Evolutionary conservation across 2,113 vertebrate species (phyloP).

Genomic region (Rutilus rutilus): DNA sequence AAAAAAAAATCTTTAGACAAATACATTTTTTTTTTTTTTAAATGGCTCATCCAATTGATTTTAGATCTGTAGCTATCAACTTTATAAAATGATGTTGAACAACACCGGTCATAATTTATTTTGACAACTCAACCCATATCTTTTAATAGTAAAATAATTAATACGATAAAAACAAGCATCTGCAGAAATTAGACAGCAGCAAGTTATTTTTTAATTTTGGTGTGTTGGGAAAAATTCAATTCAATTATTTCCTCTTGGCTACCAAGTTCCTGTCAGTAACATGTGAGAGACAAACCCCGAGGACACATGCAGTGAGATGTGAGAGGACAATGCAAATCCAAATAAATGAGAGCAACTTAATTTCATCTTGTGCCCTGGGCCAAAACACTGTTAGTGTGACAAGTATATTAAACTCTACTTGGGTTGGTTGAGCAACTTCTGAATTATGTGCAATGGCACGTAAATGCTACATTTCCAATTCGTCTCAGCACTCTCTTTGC

Average conservation of each 20-base stretch:
- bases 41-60: background rate
- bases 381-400: constrained; percentile 11
- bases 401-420: constrained; percentile 27
- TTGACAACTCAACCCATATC: background rate
- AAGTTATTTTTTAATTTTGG: background rate
- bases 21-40: background rate
- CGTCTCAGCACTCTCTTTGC: background rate
- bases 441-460: background rate
- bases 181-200: background rate
- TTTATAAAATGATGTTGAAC: background rate
- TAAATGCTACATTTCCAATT: background rate
- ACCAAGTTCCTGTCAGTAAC: constrained; percentile 55
- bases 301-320: constrained; percentile 45
- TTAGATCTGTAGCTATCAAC: background rate
- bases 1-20: background rate
- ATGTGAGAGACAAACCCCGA: constrained; percentile 35
- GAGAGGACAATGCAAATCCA: constrained; percentile 54
- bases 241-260: constrained; percentile 56
- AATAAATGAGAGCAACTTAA: constrained; percentile 44
- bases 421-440: background rate
- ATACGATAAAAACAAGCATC: background rate
- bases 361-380: constrained; percentile 46
- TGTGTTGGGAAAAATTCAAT: constrained; percentile 60
- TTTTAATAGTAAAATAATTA: background rate
- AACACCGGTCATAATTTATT: background rate